phyloP scores from a whole-genome alignment of 2,113 vertebrate species.

The Gobiocypris rarus region DNA sequence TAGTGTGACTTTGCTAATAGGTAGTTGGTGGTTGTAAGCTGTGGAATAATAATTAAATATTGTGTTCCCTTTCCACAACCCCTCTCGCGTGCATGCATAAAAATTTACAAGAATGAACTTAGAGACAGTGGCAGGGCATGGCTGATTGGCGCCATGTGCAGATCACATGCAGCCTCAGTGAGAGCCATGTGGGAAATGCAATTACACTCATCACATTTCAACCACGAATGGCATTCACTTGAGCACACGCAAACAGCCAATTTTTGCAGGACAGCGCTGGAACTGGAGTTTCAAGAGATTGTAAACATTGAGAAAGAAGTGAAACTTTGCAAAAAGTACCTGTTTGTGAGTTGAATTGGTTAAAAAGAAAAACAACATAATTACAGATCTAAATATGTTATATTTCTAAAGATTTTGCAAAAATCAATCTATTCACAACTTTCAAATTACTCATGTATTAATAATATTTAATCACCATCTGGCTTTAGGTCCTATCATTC shows the following conservation, averaged over 20 bases:
- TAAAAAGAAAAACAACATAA: background rate
- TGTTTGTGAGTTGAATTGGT: background rate
- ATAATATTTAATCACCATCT: too few relatives aligned
- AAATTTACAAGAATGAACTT: background rate
- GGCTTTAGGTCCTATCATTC: too few relatives aligned
- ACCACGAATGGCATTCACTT: slow-evolving; percentile 3
- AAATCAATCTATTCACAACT: too few relatives aligned
- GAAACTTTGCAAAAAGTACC: background rate
- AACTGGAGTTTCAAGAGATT: background rate
- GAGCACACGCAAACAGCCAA: slow-evolving; percentile 3
- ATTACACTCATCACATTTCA: slow-evolving; percentile 20
- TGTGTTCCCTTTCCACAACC: slow-evolving; percentile 2
- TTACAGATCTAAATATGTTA: too few relatives aligned
- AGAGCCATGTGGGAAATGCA: slow-evolving; percentile 34
- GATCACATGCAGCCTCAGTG: slow-evolving; percentile 36
- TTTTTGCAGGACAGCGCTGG: too few relatives aligned
- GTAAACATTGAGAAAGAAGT: background rate
- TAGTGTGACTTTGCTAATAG: background rate
- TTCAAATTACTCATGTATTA: too few relatives aligned
- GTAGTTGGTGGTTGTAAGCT: slow-evolving; percentile 6
- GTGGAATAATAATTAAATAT: slow-evolving; percentile 26
- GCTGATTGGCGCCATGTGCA: slow-evolving; percentile 39
- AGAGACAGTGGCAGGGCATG: slow-evolving; percentile 6
- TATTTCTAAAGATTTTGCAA: too few relatives aligned
- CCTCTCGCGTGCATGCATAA: background rate